Conservation (phyloP, 2,888 invertebrate genomes). For the Lasioglossum figueresi region DNA sequence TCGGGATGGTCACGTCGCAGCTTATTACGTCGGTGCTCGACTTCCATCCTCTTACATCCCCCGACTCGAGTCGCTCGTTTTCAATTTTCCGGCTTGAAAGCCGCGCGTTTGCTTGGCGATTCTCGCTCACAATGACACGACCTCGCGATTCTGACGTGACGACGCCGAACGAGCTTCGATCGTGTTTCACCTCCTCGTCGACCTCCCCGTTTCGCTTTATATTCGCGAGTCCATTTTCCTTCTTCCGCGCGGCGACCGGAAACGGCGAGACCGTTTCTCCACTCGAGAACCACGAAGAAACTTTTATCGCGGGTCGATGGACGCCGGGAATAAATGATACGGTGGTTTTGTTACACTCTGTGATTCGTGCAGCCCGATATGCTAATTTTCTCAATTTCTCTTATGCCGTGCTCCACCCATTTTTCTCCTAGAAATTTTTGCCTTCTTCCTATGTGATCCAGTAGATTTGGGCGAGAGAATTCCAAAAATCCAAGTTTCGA, state of each 20-base stretch:
- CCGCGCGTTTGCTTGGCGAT: constrained; percentile 22
- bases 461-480: no score
- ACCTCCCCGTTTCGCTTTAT: constrained; percentile 48
- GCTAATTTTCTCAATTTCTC: no score
- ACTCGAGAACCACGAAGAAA: constrained; percentile 47
- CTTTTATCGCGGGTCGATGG: constrained; percentile 58
- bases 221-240: constrained; percentile 57
- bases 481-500: no score
- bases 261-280: constrained; percentile 36
- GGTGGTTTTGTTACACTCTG: not conserved
- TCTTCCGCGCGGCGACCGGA: constrained; percentile 29
- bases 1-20: constrained; percentile 43
- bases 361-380: no score
- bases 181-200: constrained; percentile 10
- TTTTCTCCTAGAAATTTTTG: no score
- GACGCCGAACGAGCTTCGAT: constrained; percentile 52
- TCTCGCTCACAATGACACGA: constrained; percentile 49
- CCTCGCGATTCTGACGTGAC: constrained; percentile 39
- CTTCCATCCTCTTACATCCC: not conserved
- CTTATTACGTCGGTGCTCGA: constrained; percentile 31
- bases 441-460: no score
- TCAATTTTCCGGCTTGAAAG: constrained; percentile 52
- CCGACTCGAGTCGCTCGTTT: constrained; percentile 40
- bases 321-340: constrained; percentile 49
- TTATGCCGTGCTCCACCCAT: no score